A percentile compares a stretch with the other conserved stretches of the same genome.
These are phyloP conservation scores for Musca domestica DNA, from an alignment of 1,140 invertebrate species.

Conservation along the genomic window DNA sequence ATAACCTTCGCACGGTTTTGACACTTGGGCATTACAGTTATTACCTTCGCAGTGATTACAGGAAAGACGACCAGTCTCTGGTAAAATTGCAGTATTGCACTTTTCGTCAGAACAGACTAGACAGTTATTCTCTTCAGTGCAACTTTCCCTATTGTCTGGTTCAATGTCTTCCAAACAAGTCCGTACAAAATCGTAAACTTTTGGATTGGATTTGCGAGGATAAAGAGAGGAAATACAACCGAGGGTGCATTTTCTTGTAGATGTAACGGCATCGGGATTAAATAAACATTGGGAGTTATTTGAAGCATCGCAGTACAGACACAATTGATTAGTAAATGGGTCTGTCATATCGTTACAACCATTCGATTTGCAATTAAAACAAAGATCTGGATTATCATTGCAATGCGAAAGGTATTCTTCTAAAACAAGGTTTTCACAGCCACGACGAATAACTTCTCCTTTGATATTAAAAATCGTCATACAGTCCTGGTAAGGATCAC, in stretches of 20 bases:
- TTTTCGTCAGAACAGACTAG: constrained; percentile 14
- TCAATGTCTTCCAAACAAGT: constrained; percentile 27
- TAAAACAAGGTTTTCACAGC: constrained; percentile 11
- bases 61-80: constrained; percentile 17
- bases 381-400: constrained; percentile 14
- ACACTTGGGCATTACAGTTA: constrained; percentile 17
- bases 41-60: constrained; percentile 24
- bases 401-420: constrained; percentile 12
- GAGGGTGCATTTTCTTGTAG: constrained; percentile 13
- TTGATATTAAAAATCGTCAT: constrained; percentile 19
- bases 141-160: constrained; percentile 10
- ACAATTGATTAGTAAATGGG: neutral
- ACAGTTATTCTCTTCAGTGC: constrained; percentile 19
- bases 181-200: constrained; percentile 16
- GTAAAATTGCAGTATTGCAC: constrained; percentile 24
- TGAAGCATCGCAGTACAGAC: constrained; percentile 22
- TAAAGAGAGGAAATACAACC: constrained; percentile 25
- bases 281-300: constrained; percentile 15
- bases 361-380: constrained; percentile 29
- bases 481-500: constrained; percentile 24
- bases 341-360: constrained; percentile 23
- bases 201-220: constrained; percentile 12
- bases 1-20: constrained; percentile 5
- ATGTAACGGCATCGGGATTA: neutral
- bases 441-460: constrained; percentile 15